Conservation (phyloP, 2,797 vertebrate species). For the Todus mexicanus region DNA sequence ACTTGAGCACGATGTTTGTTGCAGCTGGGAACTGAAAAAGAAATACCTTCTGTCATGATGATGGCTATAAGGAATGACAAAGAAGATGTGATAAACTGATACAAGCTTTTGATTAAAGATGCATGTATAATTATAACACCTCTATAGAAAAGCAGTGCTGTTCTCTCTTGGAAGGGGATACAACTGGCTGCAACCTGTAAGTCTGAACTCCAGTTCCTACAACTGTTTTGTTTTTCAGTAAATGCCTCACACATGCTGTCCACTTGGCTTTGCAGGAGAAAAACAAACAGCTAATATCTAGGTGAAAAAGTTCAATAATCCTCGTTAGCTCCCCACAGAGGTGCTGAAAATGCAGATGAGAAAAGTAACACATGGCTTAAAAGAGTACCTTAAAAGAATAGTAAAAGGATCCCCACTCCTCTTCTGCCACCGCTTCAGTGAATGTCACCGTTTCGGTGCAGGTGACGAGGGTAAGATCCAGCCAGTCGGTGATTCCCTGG, state of each 20-base stretch:
- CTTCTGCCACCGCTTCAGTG: conserved; percentile 50
- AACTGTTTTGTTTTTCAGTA: not conserved
- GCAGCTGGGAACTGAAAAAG: not conserved
- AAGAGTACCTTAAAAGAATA: conserved; percentile 76
- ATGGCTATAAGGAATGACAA: not conserved
- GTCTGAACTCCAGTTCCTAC: not conserved
- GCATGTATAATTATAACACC: not conserved
- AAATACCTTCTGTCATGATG: not conserved
- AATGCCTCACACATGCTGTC: not conserved
- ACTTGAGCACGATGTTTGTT: not conserved
- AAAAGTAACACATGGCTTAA: conserved; percentile 45
- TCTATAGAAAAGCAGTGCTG: not conserved
- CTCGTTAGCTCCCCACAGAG: not conserved
- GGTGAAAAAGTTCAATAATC: not conserved
- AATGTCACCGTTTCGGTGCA: conserved; percentile 58
- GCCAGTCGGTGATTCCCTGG: not conserved
- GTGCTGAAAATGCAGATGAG: not conserved
- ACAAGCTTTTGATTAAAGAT: not conserved
- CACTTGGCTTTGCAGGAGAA: not conserved
- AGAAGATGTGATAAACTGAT: not conserved
- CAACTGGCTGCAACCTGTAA: not conserved
- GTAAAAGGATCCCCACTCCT: conserved; percentile 74
- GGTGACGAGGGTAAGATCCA: conserved; percentile 28
- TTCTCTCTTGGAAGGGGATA: not conserved
- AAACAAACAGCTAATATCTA: not conserved